Conservation (phyloP, 2,797 vertebrate genomes). For the Eulemur mongoz region DNA sequence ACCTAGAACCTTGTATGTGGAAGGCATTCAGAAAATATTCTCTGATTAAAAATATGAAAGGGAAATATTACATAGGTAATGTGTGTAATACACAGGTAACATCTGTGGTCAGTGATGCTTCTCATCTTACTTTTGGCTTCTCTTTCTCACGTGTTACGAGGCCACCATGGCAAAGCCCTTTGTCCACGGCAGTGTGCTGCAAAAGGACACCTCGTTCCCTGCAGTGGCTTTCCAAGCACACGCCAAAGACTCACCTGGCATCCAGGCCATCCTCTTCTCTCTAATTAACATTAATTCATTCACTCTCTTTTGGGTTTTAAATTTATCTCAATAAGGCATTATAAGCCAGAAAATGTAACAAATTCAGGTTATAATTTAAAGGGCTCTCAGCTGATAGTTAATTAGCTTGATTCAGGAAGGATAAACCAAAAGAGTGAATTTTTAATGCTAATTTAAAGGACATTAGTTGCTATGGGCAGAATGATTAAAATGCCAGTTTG, state of each 20-base stretch:
- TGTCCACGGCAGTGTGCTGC: not conserved
- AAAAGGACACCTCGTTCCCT: not conserved
- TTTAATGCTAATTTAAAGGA: slow-evolving; percentile 75
- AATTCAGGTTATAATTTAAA: slow-evolving; percentile 64
- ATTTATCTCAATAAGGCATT: slow-evolving; percentile 72
- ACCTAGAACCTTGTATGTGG: not conserved
- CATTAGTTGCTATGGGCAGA: slow-evolving; percentile 49
- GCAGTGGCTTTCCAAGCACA: not conserved
- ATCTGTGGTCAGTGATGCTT: not conserved
- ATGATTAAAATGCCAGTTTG: slow-evolving; percentile 58
- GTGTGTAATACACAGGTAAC: not conserved
- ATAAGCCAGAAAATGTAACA: slow-evolving; percentile 66
- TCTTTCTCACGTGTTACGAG: not conserved
- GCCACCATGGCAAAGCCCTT: not conserved
- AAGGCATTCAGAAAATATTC: not conserved
- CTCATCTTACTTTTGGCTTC: not conserved
- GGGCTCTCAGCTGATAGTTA: slow-evolving; percentile 63
- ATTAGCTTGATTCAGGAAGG: slow-evolving; percentile 68
- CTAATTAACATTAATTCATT: slow-evolving; percentile 77
- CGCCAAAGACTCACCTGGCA: slow-evolving; percentile 22
- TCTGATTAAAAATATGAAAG: not conserved
- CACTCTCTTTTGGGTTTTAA: slow-evolving; percentile 69
- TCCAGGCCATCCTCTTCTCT: slow-evolving; percentile 53
- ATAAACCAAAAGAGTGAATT: slow-evolving; percentile 68
- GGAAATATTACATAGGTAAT: not conserved